Percentiles rank a stretch among this genome's conserved stretches.
Evolutionary conservation across 2,888 invertebrate genomes (phyloP).

Genomic region (Eucera pruinosa): DNA sequence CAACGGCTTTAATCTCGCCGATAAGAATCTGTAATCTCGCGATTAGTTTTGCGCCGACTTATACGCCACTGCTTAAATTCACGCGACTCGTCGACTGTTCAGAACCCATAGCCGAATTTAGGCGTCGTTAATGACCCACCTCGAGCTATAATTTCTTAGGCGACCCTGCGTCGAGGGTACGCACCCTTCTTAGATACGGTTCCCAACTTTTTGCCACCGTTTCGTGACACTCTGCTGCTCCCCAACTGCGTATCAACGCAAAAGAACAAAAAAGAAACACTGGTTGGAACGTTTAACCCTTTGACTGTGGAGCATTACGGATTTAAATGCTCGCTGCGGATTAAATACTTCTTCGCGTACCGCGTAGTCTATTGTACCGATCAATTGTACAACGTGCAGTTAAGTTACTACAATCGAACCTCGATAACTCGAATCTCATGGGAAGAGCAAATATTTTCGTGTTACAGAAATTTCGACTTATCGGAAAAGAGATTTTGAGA

Average conservation of each 20-base stretch:
- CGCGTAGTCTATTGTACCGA: no score
- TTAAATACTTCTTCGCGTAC: no score
- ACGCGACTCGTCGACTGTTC: slow-evolving; percentile 34
- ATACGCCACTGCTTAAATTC: slow-evolving; percentile 23
- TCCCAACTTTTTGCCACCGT: not conserved
- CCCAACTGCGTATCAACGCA: not conserved
- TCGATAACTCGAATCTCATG: no score
- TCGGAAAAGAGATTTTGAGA: no score
- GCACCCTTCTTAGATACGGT: not conserved
- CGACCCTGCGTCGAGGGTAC: no score
- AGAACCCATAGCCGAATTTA: slow-evolving; percentile 42
- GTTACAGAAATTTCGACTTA: no score
- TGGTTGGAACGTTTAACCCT: no score
- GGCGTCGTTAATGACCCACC: slow-evolving; percentile 38
- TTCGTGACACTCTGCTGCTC: slow-evolving; percentile 10
- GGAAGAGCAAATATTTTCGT: no score
- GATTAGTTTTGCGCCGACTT: slow-evolving; percentile 59
- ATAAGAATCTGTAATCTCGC: slow-evolving; percentile 63
- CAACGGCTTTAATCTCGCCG: slow-evolving; percentile 55
- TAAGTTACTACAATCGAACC: no score
- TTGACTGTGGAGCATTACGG: no score
- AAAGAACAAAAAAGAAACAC: not conserved
- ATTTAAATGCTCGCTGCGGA: no score
- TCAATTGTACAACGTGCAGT: no score
- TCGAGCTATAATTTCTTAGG: slow-evolving; percentile 3